Evolutionary conservation across 1,140 invertebrate genomes (phyloP).

Genomic region (Cydia fagiglandana): DNA sequence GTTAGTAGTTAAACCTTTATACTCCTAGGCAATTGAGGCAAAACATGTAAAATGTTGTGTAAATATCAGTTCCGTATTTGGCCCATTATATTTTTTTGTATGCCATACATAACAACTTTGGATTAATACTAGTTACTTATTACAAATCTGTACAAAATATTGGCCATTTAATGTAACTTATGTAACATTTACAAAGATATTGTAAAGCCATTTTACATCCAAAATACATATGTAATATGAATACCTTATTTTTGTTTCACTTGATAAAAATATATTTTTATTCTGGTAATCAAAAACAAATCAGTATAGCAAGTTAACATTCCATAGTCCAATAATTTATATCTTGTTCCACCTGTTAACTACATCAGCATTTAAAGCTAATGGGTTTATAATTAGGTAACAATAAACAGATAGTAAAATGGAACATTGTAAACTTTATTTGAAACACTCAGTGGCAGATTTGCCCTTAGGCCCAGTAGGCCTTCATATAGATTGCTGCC

Average conservation of each 20-base stretch:
- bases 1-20: neutral
- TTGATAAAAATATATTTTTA: neutral
- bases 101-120: conserved; percentile 22
- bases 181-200: conserved; percentile 13
- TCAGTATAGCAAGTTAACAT: neutral
- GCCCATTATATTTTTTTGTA: neutral
- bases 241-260: neutral
- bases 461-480: too few relatives aligned
- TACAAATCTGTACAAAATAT: conserved; percentile 11
- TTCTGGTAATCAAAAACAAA: neutral
- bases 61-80: conserved; percentile 22
- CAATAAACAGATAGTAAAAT: neutral
- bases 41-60: conserved; percentile 6
- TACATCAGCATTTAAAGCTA: neutral
- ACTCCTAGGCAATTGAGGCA: neutral
- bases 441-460: neutral
- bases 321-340: neutral
- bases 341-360: neutral
- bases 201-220: conserved; percentile 6
- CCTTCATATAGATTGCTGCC: too few relatives aligned
- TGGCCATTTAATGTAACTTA: too few relatives aligned
- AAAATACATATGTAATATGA: conserved; percentile 5
- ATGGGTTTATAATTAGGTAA: conserved; percentile 7
- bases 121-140: conserved; percentile 11
- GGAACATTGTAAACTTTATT: neutral